Evolutionary conservation across 2,113 vertebrate species (phyloP), one percentile per base, ranked within the genome.

Genomic region (Epinephelus fuscoguttatus): DNA sequence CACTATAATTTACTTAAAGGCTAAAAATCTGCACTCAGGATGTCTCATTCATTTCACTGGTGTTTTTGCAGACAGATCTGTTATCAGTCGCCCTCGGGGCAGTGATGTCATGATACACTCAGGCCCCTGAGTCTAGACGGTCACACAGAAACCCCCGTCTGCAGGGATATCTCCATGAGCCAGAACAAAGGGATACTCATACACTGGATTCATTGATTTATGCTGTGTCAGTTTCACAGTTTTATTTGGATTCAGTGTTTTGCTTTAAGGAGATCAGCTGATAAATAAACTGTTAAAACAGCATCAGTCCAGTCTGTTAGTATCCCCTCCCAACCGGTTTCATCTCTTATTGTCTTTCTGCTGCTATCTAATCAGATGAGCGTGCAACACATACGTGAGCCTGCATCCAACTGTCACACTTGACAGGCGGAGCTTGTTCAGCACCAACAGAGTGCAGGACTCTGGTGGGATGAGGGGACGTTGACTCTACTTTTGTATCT

Each of bases 71-170:
- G 37, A 50, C 70, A 27, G 64, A 27, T 61, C 56, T 30, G 19
- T 52, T 21, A 49, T 86, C 74, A 72, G n/a, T 52, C 3, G 9
- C 40, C 53, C 73, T 53, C 6, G 0, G 37, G 78, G 66, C 11
- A 45, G n/a, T 75, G 88, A 84, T 59, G 84, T 84, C 78, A 84
- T 40, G 70, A 73, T 66, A 30, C 47, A 81, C 27, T 62, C 84
- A 61, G 33, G 18, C 64, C 27, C 64, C 53, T 0, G 14, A 72
- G 88, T 70, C 81, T 78, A 78, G 70, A 86, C 78, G 18, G 10
- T 19, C 59, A 18, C 49, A 77, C 69, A 73, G 57, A 68, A 68
- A 64, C 19, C n/a, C 52, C 15, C 2, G 30, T 62, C 64, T 70
- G 37, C 60, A 57, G 78, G 53, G 52, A 78, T 1, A 13, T 45